These are phyloP conservation scores for Kryptopterus vitreolus DNA, from an alignment of 2,797 vertebrate genomes.

Conservation along the genomic window DNA sequence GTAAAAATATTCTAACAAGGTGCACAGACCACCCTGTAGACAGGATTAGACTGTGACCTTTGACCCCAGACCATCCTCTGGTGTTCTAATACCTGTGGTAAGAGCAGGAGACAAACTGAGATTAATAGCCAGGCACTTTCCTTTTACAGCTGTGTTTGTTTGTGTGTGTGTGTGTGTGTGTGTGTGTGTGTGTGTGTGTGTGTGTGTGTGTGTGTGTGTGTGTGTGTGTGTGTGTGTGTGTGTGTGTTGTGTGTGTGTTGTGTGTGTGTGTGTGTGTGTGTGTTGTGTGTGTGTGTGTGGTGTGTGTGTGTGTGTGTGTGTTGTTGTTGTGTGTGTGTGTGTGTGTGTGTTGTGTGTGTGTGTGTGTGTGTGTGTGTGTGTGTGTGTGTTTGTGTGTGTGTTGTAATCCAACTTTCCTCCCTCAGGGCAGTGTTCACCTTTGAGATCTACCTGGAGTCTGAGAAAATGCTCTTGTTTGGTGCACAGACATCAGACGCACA, in stretches of 20 bases:
- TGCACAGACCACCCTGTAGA: slow-evolving; percentile 33
- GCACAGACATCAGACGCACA: slow-evolving; percentile 83
- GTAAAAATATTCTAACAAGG: not conserved
- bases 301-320: slow-evolving; percentile 36
- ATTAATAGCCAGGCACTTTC: slow-evolving; percentile 68
- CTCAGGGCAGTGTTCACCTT: slow-evolving; percentile 85
- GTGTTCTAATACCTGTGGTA: slow-evolving; percentile 49
- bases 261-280: slow-evolving; percentile 27
- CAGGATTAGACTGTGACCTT: slow-evolving; percentile 47
- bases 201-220: slow-evolving; percentile 33
- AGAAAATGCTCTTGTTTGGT: slow-evolving; percentile 85
- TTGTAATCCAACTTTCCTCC: slow-evolving; percentile 45
- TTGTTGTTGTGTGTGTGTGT: slow-evolving; percentile 38
- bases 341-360: slow-evolving; percentile 21
- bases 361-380: slow-evolving; percentile 37
- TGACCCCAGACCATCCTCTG: slow-evolving; percentile 43
- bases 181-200: slow-evolving; percentile 29
- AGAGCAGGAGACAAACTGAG: slow-evolving; percentile 64
- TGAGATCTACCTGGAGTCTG: slow-evolving; percentile 89
- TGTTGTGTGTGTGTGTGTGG: slow-evolving; percentile 36
- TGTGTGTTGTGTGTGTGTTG: slow-evolving; percentile 38
- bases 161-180: slow-evolving; percentile 36
- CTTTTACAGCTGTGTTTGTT: slow-evolving; percentile 41
- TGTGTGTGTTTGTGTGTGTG: slow-evolving; percentile 43
- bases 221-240: slow-evolving; percentile 35